phyloP scores from a whole-genome alignment of 2,797 vertebrate species.

The Pampus argenteus region DNA sequence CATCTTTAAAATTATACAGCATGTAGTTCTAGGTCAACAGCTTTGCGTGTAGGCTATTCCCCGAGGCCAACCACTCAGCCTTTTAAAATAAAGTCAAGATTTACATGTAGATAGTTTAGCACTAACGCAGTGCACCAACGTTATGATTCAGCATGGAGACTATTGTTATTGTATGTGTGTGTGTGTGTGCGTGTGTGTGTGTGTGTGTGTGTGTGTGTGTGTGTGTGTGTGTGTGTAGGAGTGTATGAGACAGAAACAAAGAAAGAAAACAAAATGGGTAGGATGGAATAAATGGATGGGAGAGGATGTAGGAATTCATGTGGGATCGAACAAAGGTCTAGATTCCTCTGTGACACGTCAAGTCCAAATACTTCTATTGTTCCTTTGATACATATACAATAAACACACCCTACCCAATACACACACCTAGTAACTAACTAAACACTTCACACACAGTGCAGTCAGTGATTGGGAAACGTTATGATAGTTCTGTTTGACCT shows the following conservation, averaged over 20 bases:
- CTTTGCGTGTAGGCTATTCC: constrained; percentile 16
- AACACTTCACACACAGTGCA: constrained; percentile 55
- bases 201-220: neutral
- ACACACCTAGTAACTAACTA: constrained; percentile 78
- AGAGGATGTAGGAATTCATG: constrained; percentile 71
- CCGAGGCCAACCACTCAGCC: constrained; percentile 35
- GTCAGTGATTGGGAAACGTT: constrained; percentile 23
- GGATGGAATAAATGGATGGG: constrained; percentile 53
- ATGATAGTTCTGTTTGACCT: constrained; percentile 21
- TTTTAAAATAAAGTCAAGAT: constrained; percentile 37
- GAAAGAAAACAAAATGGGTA: constrained; percentile 45
- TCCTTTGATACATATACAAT: constrained; percentile 55
- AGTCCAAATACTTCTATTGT: constrained; percentile 67
- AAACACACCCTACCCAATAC: constrained; percentile 62
- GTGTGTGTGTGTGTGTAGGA: neutral
- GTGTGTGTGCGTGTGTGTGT: constrained; percentile 7
- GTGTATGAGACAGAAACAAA: constrained; percentile 19
- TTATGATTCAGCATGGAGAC: constrained; percentile 27
- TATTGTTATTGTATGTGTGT: constrained; percentile 31
- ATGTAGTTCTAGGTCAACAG: constrained; percentile 15
- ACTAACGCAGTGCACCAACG: neutral
- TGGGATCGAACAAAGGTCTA: constrained; percentile 62
- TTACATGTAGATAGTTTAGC: constrained; percentile 1
- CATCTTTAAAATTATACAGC: constrained; percentile 55
- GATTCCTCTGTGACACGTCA: constrained; percentile 60